Base-by-base conservation (phyloP, 2,888 invertebrate species). In the Agrenia bidenticulata region DNA sequence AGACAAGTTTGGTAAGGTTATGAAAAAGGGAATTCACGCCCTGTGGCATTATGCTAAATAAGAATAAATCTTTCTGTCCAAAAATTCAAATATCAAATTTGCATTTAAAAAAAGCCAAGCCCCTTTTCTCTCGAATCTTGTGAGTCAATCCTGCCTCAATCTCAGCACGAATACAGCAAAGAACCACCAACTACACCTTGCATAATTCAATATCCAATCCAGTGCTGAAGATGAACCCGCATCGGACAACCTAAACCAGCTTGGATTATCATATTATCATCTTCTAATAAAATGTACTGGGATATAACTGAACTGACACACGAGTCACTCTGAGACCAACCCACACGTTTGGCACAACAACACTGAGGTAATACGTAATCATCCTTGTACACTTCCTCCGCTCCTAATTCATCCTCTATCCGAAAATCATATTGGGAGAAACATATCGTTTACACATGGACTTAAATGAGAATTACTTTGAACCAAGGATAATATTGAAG, bases 1-100 rank as follows among this genome's bases (percentile, higher is more conserved):
- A 57, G 56, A 57, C 56, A n/a, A 39, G 56, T 57, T 57, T 57
- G 41, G 56, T 57, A 57, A 57, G 56, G 56, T 57, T 57, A 57
- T 57, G 56, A 19, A 57, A 57, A 57, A 41, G 26, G 27, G 27
- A 26, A 55, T 55, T 55, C 55, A 55, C 55, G 55, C 55, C 55
- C 55, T 55, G 55, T 55, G 27, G 32, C 7, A 55, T 55, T 27
- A 55, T 45, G 15, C 9, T 45, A 45, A 45, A 45, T 45, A 45
- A 45, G 45, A 5, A 55, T 55, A 55, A 55, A 55, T 55, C 55
- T 55, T 55, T 55, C 26, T 55, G 55, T 55, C 55, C 27, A 55
- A 55, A 45, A 55, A 55, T 55, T 55, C 55, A 55, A 45, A 55
- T 27, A 24, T 15, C 9, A 55, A 55, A 55, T 55, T 55, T 27